These are phyloP conservation scores for Wasmannia auropunctata DNA, from an alignment of 1,140 invertebrate species.

Conservation along the genomic window DNA sequence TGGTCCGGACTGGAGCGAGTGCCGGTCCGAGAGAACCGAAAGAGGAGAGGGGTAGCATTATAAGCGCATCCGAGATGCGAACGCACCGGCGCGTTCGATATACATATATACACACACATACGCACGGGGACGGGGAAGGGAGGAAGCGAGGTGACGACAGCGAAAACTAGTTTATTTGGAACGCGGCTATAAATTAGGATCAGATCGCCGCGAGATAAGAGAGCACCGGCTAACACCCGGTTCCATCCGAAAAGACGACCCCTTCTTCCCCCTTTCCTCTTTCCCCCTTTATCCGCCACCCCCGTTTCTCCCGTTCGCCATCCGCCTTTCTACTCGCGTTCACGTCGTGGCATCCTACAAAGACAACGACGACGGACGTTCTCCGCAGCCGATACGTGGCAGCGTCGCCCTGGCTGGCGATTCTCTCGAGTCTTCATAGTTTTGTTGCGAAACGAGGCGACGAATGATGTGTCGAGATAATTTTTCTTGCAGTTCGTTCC, in stretches of 20 bases:
- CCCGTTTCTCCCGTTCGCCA: constrained; percentile 22
- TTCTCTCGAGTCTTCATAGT: constrained; percentile 38
- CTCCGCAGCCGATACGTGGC: constrained; percentile 51
- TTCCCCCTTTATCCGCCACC: constrained; percentile 31
- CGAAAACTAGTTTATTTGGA: constrained; percentile 86
- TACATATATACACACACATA: not conserved
- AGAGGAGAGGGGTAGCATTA: constrained; percentile 63
- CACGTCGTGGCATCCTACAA: constrained; percentile 54
- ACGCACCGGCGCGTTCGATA: constrained; percentile 42
- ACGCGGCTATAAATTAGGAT: constrained; percentile 86
- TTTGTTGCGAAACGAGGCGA: constrained; percentile 1
- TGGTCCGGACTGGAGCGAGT: constrained; percentile 40
- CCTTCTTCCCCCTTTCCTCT: constrained; percentile 14
- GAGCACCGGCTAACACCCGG: constrained; percentile 85
- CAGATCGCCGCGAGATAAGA: constrained; percentile 85
- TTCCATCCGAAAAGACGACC: constrained; percentile 81
- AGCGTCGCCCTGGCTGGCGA: constrained; percentile 10
- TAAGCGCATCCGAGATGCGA: constrained; percentile 63
- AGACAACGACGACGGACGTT: constrained; percentile 50
- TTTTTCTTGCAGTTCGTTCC: not conserved
- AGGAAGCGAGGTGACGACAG: constrained; percentile 82
- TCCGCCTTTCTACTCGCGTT: constrained; percentile 55
- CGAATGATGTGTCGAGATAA: not conserved
- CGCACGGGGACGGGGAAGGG: constrained; percentile 19
- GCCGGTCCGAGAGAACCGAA: constrained; percentile 65